Evolutionary conservation across 2,888 invertebrate species (phyloP).

Genomic region (Mechanitis mazaeus): DNA sequence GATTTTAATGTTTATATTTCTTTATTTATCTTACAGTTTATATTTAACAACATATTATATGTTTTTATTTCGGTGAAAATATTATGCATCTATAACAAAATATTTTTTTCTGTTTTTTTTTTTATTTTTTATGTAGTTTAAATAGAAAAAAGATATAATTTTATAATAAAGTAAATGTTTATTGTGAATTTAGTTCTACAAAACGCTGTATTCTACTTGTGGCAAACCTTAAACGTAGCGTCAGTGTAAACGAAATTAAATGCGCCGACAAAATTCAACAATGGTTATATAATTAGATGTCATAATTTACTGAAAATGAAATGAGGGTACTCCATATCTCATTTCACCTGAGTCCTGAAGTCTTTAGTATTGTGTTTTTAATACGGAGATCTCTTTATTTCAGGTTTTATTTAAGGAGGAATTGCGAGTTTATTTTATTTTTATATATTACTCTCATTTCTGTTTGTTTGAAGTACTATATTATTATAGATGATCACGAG

Average conservation of each 20-base stretch:
- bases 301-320: slow-evolving; percentile 56
- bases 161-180: not conserved
- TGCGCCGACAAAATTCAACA: slow-evolving; percentile 63
- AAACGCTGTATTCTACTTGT: slow-evolving; percentile 23
- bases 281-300: slow-evolving; percentile 66
- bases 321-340: slow-evolving; percentile 37
- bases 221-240: slow-evolving; percentile 35
- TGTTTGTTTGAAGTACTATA: not conserved
- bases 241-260: slow-evolving; percentile 63
- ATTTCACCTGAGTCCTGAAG: slow-evolving; percentile 44
- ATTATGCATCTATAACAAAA: too few relatives aligned
- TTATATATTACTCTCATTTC: not conserved
- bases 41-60: too few relatives aligned
- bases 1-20: too few relatives aligned
- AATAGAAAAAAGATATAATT: too few relatives aligned
- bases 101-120: too few relatives aligned
- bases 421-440: not conserved
- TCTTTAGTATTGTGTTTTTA: slow-evolving; percentile 22
- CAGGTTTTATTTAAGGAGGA: not conserved
- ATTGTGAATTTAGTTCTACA: not conserved
- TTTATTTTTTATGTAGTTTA: too few relatives aligned
- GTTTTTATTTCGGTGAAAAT: too few relatives aligned
- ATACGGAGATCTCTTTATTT: slow-evolving; percentile 18
- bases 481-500: too few relatives aligned
- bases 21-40: too few relatives aligned